Base-by-base conservation (phyloP, 37 sponge, comb jelly and placozoan species). In the Chondrosia reniformis region DNA sequence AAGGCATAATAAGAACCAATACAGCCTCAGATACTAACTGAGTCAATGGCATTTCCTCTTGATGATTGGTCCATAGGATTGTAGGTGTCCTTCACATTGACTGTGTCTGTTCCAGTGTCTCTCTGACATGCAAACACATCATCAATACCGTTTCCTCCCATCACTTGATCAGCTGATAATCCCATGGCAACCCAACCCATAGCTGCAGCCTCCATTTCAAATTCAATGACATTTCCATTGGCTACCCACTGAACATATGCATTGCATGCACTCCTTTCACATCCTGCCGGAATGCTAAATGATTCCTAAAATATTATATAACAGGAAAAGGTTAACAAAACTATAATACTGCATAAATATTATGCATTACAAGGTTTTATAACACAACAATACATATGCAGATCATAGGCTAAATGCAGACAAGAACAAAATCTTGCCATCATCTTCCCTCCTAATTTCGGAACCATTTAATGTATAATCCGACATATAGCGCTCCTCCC, bases 131-230 rank as follows among this genome's bases (percentile, higher is more conserved):
- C 72, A 30, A 69, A 21, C 41, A 69, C 72, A 69, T 69, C 72
- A 24, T 69, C 72, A 8, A 69, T 69, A 10, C 72, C 72, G 44
- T 69, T 38, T 69, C 15, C 24, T 21, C 63, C 80, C 80, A 79
- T 79, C 30, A 63, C 44, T 31, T 12, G 37, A 25, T 79, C 62
- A 17, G 63, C 62, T 9, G 72, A 69, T 2, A 69, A 24, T 43
- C 72, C 72, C 38, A 69, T 10, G 43, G 72, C 72, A 19, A 69
- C n/a, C 22, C 36, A 69, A 13, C 72, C 72, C 15, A 12, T 1
- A 2, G 44, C 5, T 39, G 40, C 24, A 22, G 24, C 72, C 13
- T 69, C 72, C 43, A 69, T 13, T 44, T 69, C 42, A 69, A 69
- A 69, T 1, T 10, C 5, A 34, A 28, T 6, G 36, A 10, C 19